These are phyloP conservation scores for Labeo catla DNA, from an alignment of 2,113 vertebrate species.

Conservation along the genomic window DNA sequence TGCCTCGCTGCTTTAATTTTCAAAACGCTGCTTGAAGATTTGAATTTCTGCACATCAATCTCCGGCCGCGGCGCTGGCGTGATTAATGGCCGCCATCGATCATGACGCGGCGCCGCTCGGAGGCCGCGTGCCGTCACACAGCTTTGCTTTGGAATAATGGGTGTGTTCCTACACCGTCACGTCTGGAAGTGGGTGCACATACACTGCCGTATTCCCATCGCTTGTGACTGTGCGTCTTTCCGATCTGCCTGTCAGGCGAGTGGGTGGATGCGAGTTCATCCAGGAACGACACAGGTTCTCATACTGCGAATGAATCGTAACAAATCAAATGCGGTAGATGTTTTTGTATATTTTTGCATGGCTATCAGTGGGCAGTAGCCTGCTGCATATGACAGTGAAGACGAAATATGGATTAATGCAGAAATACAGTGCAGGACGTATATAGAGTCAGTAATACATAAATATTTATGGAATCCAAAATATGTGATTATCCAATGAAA, in stretches of 20 bases:
- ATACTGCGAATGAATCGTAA: background rate
- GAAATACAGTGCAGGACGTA: too few species aligned
- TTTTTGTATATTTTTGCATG: background rate
- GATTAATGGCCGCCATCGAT: constrained; percentile 81
- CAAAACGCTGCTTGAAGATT: constrained; percentile 78
- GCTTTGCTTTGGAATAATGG: constrained; percentile 81
- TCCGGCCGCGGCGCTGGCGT: constrained; percentile 65
- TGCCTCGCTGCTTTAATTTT: constrained; percentile 76
- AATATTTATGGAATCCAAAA: too few species aligned
- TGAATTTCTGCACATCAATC: constrained; percentile 80
- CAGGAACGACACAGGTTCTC: too few species aligned
- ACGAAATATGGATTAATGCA: too few species aligned
- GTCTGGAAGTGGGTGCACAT: constrained; percentile 71
- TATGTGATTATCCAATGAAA: too few species aligned
- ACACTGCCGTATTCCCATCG: constrained; percentile 33
- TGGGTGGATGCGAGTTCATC: background rate
- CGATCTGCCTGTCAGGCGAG: constrained; percentile 9
- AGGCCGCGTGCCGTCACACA: constrained; percentile 72
- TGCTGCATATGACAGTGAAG: too few species aligned
- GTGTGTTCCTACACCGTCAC: constrained; percentile 65
- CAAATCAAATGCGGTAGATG: background rate
- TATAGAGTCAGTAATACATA: too few species aligned
- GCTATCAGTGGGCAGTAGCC: background rate
- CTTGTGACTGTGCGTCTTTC: constrained; percentile 71
- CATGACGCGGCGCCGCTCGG: constrained; percentile 69